Percentiles rank a stretch among this genome's conserved stretches.
Conservation (phyloP, 2,797 vertebrate species). For the Arctocebus calabarensis region DNA sequence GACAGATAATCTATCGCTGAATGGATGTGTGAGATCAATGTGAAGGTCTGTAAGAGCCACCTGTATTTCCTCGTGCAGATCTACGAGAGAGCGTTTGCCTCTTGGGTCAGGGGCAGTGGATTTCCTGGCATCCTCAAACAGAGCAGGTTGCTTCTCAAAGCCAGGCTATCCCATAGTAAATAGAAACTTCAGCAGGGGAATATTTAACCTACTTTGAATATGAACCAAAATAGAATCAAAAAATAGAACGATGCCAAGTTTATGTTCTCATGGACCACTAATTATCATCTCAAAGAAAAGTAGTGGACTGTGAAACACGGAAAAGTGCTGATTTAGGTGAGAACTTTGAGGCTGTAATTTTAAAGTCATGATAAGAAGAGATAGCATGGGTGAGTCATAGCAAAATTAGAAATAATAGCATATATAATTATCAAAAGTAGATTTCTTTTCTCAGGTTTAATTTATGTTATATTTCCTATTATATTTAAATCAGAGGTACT, state of each 20-base stretch:
- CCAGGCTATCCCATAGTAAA: neutral
- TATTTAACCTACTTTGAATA: neutral
- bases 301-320: neutral
- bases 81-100: neutral
- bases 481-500: slow-evolving; percentile 20
- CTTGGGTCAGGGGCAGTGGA: neutral
- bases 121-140: neutral
- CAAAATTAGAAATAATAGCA: neutral
- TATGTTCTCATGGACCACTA: neutral
- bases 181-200: neutral
- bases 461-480: neutral
- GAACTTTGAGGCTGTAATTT: neutral
- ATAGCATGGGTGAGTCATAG: neutral
- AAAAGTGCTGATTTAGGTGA: neutral
- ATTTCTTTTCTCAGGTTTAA: slow-evolving; percentile 35
- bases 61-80: neutral
- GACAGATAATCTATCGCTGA: neutral
- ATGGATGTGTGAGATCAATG: neutral
- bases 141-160: neutral
- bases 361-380: neutral
- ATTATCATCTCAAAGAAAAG: neutral
- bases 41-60: neutral
- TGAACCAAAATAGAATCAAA: neutral
- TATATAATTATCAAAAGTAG: neutral
- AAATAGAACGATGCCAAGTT: neutral